phyloP scores from a whole-genome alignment of 2,797 vertebrate species.

The Myripristis jacobus region DNA sequence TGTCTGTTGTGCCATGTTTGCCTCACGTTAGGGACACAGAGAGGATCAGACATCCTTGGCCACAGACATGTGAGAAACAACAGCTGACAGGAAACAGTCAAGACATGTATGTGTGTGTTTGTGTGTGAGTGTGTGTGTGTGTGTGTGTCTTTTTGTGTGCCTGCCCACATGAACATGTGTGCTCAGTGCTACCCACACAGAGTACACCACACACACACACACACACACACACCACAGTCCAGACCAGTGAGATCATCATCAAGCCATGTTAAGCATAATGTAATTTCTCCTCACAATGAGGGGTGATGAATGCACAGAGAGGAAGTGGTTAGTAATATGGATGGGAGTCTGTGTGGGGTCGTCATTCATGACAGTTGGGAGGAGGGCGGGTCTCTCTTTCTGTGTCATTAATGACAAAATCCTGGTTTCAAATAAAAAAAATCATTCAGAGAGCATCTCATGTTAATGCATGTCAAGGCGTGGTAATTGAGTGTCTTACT shows the following conservation, averaged over 20 bases:
- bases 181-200: background rate
- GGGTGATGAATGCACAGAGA: conserved; percentile 16
- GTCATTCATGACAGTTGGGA: background rate
- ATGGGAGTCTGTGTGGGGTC: conserved; percentile 29
- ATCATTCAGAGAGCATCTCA: background rate
- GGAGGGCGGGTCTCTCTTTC: background rate
- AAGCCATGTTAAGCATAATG: conserved; percentile 48
- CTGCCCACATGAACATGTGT: conserved; percentile 3
- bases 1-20: background rate
- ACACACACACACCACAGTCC: conserved; percentile 29
- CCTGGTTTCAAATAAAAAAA: background rate
- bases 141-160: conserved; percentile 10
- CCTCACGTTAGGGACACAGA: background rate
- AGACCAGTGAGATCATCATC: conserved; percentile 55
- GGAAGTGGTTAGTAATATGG: conserved; percentile 49
- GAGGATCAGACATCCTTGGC: conserved; percentile 24
- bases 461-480: too few species aligned
- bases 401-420: background rate
- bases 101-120: conserved; percentile 30
- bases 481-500: too few species aligned
- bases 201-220: conserved; percentile 10
- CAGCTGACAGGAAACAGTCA: conserved; percentile 68
- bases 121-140: conserved; percentile 1
- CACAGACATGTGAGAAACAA: conserved; percentile 38
- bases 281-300: conserved; percentile 55